Conservation (phyloP, 2,888 invertebrate species). For the Heliconius hortense region DNA sequence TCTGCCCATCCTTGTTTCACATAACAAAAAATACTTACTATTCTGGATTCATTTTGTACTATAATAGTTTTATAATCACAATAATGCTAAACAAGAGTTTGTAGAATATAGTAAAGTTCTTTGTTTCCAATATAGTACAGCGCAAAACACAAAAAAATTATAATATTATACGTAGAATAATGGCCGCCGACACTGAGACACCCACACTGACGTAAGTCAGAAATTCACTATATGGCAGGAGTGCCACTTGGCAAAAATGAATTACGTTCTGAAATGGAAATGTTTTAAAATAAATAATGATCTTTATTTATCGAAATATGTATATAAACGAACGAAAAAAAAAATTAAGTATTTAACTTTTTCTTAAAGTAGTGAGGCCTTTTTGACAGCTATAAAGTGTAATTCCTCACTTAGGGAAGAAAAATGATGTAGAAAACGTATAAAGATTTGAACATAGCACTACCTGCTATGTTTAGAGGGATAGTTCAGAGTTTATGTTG, state of each 20-base stretch:
- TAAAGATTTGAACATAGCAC: no score
- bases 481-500: no score
- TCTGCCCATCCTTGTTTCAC: constrained; percentile 68
- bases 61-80: constrained; percentile 65
- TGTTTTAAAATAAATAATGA: neutral
- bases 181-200: constrained; percentile 79
- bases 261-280: constrained; percentile 59
- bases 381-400: no score
- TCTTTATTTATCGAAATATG: no score
- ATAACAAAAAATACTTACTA: constrained; percentile 85
- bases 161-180: constrained; percentile 78
- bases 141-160: constrained; percentile 74
- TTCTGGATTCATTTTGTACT: constrained; percentile 89
- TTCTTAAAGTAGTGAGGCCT: no score
- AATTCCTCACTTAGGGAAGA: no score
- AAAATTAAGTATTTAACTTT: no score
- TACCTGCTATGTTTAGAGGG: no score
- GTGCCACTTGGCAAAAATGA: constrained; percentile 79
- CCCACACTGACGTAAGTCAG: constrained; percentile 80
- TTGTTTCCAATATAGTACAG: constrained; percentile 62
- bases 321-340: neutral
- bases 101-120: constrained; percentile 65
- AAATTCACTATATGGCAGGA: constrained; percentile 67
- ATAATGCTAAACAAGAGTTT: constrained; percentile 59
- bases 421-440: no score